Conservation (phyloP, 2,113 vertebrate genomes). For the Galemys pyrenaicus region DNA sequence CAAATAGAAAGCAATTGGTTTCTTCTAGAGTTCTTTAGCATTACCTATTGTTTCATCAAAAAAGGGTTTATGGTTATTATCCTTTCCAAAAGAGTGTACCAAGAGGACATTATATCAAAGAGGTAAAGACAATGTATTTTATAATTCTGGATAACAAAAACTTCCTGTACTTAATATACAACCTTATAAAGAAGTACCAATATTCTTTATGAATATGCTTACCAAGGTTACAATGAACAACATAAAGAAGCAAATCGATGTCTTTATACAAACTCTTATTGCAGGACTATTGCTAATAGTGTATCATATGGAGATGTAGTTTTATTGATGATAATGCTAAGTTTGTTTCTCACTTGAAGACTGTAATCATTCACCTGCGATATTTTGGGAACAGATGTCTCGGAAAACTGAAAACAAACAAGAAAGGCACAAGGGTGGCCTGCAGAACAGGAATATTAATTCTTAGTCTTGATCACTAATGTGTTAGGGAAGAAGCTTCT, state of each 20-base stretch:
- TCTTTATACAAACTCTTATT: neutral
- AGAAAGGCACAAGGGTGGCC: neutral
- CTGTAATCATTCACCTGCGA: neutral
- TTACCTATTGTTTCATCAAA: neutral
- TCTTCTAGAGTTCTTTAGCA: conserved; percentile 26
- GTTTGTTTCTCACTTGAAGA: neutral
- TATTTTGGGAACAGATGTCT: neutral
- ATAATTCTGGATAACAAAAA: conserved; percentile 21
- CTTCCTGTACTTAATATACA: neutral
- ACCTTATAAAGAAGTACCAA: conserved; percentile 7
- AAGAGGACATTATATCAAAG: conserved; percentile 11
- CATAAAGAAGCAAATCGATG: neutral
- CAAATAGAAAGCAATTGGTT: neutral
- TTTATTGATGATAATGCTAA: neutral
- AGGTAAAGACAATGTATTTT: conserved; percentile 11
- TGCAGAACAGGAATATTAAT: neutral
- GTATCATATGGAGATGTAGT: neutral
- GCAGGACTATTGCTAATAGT: neutral
- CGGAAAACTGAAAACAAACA: conserved; percentile 26
- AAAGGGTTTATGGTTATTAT: conserved; percentile 20
- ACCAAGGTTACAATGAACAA: neutral
- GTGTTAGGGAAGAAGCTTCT: neutral
- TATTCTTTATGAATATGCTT: neutral
- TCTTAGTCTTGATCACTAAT: neutral
- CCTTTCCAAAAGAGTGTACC: neutral